These are phyloP conservation scores for Hoplodrina blanda DNA, from an alignment of 2,888 invertebrate genomes.

Conservation along the genomic window DNA sequence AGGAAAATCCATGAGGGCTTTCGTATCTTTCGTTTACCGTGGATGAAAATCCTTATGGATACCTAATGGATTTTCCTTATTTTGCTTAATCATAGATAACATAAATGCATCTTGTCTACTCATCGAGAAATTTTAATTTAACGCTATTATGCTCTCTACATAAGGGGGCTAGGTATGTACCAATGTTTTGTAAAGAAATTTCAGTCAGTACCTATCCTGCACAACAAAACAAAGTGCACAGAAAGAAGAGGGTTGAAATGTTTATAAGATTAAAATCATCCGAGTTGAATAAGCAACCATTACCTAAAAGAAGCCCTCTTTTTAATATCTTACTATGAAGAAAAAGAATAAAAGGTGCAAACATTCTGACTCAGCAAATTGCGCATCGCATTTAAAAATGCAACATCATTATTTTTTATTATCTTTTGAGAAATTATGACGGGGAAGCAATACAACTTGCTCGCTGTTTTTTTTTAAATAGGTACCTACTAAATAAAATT, in stretches of 20 bases:
- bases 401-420: conserved; percentile 31
- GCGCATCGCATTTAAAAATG: conserved; percentile 32
- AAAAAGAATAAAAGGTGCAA: conserved; percentile 24
- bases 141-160: background rate
- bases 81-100: background rate
- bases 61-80: background rate
- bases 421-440: background rate
- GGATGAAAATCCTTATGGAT: background rate
- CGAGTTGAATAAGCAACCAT: conserved; percentile 32
- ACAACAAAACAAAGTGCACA: conserved; percentile 11
- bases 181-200: background rate
- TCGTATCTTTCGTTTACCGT: background rate
- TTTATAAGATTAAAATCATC: conserved; percentile 18
- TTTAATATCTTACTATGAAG: background rate
- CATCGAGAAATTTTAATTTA: conserved; percentile 19
- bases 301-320: conserved; percentile 31
- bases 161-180: background rate
- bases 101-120: conserved; percentile 11
- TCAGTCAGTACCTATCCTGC: background rate
- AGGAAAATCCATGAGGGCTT: background rate
- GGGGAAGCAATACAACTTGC: background rate
- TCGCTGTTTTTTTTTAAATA: too few relatives aligned
- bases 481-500: too few relatives aligned
- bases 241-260: conserved; percentile 19
- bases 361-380: conserved; percentile 33